Evolutionary conservation across 1,140 invertebrate species (phyloP).

Genomic region (Steinernema feltiae): DNA sequence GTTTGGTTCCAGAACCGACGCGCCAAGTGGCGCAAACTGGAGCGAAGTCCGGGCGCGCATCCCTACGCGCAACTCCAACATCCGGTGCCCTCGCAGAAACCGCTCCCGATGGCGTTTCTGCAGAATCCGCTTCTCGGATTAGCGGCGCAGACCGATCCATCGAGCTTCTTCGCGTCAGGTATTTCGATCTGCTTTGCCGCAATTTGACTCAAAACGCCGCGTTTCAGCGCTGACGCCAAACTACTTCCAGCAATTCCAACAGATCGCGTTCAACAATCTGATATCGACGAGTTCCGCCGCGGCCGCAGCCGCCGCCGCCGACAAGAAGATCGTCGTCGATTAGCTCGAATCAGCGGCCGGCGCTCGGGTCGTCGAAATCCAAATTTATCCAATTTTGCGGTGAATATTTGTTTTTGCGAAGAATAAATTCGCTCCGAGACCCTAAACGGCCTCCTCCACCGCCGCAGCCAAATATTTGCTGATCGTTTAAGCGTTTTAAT

Average conservation of each 20-base stretch:
- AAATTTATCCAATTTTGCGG: too few species aligned
- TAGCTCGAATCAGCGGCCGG: too few species aligned
- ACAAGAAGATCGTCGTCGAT: background rate
- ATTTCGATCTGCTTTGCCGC: background rate
- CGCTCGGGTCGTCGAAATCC: too few species aligned
- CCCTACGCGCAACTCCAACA: conserved; percentile 26
- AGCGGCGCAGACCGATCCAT: background rate
- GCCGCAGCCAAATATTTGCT: conserved; percentile 7
- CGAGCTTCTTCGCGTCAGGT: background rate
- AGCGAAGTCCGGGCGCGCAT: conserved; percentile 55
- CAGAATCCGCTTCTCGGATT: too few species aligned
- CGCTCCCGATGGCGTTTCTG: background rate
- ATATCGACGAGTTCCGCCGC: background rate
- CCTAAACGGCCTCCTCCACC: too few species aligned
- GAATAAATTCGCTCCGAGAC: too few species aligned
- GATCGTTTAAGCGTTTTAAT: conserved; percentile 14
- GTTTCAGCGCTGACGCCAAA: background rate
- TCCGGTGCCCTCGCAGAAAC: background rate
- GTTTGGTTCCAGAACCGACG: conserved; percentile 90
- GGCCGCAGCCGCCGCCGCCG: too few species aligned
- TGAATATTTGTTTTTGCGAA: too few species aligned
- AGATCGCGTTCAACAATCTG: background rate
- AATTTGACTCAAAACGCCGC: background rate
- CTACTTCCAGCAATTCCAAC: background rate
- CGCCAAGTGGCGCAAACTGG: conserved; percentile 86